Percentiles rank a stretch among this genome's conserved stretches.
These are phyloP conservation scores for Ceuthmochares aereus DNA, from an alignment of 2,113 vertebrate species.

Conservation along the genomic window DNA sequence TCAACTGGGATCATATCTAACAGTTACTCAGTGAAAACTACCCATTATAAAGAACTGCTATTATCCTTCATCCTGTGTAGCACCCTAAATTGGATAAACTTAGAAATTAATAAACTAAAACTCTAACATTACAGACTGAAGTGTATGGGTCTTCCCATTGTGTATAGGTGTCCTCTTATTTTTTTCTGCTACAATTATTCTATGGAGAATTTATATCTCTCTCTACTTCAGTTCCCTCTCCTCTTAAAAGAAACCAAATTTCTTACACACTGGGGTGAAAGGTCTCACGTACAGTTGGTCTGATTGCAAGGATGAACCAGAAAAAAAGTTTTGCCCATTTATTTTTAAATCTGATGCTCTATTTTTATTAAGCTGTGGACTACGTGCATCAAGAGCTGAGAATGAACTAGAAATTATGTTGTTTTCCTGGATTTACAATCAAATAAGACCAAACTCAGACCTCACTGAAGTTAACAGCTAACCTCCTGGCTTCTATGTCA, in stretches of 20 bases:
- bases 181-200: not conserved
- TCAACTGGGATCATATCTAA: not conserved
- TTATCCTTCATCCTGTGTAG: not conserved
- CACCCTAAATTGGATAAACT: not conserved
- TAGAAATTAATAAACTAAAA: not conserved
- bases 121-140: not conserved
- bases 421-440: not conserved
- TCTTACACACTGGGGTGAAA: not conserved
- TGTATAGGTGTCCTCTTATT: not conserved
- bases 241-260: not conserved
- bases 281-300: not conserved
- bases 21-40: not conserved
- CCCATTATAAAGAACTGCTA: not conserved
- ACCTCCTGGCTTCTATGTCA: not conserved
- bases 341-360: not conserved
- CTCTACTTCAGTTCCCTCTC: not conserved
- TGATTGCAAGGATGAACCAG: not conserved
- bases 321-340: not conserved
- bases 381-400: not conserved
- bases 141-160: too few relatives aligned
- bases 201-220: not conserved
- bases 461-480: not conserved
- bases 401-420: rapidly evolving
- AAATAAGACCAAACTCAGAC: not conserved
- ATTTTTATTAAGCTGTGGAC: not conserved